phyloP scores from a whole-genome alignment of 2,888 invertebrate genomes.

The Caenorhabditis drosophilae region DNA sequence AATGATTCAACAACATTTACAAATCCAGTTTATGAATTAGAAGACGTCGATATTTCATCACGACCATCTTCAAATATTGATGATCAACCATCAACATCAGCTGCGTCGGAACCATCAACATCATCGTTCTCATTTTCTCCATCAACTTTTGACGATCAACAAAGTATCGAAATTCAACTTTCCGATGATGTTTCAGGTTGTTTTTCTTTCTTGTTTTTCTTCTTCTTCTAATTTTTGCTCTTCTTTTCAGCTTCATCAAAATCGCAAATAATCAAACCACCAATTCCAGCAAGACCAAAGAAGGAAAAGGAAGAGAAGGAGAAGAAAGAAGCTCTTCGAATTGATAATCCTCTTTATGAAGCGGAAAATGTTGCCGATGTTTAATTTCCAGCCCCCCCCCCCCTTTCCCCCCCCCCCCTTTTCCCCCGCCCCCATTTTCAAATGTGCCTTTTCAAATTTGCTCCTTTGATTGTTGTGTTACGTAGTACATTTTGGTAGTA shows the following conservation, averaged over 20 bases:
- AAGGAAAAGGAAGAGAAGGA: too few relatives aligned
- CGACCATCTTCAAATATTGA: constrained; percentile 8
- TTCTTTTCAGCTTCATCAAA: neutral
- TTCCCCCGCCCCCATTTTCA: too few relatives aligned
- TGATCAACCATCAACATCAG: constrained; percentile 30
- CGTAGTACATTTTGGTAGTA: neutral
- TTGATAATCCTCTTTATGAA: constrained; percentile 46
- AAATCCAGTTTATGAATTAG: constrained; percentile 92
- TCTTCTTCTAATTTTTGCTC: neutral
- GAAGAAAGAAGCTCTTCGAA: constrained; percentile 26
- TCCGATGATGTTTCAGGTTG: constrained; percentile 26
- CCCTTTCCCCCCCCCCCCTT: constrained; percentile 10
- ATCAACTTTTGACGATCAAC: constrained; percentile 23
- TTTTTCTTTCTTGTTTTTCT: neutral
- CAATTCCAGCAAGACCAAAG: constrained; percentile 43
- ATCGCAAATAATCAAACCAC: constrained; percentile 29
- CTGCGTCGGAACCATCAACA: constrained; percentile 11
- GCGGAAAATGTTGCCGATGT: constrained; percentile 42
- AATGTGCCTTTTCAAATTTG: too few relatives aligned
- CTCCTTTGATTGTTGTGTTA: neutral
- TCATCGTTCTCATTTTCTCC: constrained; percentile 17
- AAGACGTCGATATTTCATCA: constrained; percentile 45
- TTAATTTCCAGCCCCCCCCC: constrained; percentile 17
- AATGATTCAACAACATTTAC: constrained; percentile 81
- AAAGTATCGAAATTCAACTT: constrained; percentile 19